phyloP scores from a whole-genome alignment of 2,113 vertebrate species.

The Catharus minimus region DNA sequence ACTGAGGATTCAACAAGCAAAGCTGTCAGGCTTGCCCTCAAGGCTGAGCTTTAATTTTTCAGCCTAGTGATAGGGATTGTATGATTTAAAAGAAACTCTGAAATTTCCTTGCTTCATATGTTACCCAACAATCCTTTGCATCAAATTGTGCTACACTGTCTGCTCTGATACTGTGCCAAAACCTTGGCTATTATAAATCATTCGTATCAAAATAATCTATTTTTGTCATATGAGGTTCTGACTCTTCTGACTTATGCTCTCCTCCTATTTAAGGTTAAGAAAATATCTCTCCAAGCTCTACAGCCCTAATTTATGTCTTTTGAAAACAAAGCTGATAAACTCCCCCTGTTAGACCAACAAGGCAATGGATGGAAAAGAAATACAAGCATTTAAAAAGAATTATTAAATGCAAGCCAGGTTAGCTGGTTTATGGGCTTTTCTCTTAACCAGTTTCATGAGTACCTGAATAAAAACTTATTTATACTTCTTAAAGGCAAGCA shows the following conservation, averaged over 20 bases:
- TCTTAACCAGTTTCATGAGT: background rate
- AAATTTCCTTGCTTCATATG: background rate
- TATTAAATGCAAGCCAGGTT: background rate
- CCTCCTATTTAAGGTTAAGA: background rate
- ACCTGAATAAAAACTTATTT: background rate
- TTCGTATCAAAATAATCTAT: background rate
- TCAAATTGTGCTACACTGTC: background rate
- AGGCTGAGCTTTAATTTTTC: background rate
- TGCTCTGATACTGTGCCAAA: background rate
- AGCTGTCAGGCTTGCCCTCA: background rate
- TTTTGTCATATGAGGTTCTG: constrained; percentile 2
- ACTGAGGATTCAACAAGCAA: background rate
- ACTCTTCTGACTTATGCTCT: background rate
- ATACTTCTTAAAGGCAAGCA: background rate
- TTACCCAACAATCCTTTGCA: background rate
- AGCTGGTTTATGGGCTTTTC: background rate
- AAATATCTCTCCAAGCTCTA: background rate
- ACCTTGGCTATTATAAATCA: background rate
- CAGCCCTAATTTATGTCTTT: background rate
- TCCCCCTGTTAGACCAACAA: background rate
- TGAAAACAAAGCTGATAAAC: background rate
- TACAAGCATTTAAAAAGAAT: background rate
- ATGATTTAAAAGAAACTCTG: background rate
- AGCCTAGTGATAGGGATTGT: background rate
- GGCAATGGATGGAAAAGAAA: background rate